phyloP scores from a whole-genome alignment of 2,113 vertebrate species.

The Pteronura brasiliensis region DNA sequence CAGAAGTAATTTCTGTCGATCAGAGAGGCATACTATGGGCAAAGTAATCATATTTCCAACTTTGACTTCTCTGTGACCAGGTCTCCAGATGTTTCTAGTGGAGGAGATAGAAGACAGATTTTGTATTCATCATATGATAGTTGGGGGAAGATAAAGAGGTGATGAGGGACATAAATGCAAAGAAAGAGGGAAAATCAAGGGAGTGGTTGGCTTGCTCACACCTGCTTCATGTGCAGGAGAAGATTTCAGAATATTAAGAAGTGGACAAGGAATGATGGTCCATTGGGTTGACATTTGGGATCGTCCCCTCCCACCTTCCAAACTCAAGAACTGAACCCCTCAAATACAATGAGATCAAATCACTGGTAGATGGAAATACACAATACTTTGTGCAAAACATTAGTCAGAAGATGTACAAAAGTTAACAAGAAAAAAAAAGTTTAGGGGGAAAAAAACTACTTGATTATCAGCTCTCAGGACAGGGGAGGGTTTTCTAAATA shows the following conservation, averaged over 20 bases:
- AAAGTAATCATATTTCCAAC: not conserved
- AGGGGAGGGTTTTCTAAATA: not conserved
- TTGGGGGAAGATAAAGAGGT: not conserved
- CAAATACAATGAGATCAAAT: not conserved
- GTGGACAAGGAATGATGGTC: not conserved
- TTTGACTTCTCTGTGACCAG: not conserved
- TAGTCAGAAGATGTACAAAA: not conserved
- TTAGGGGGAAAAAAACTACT: not conserved
- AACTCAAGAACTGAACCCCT: not conserved
- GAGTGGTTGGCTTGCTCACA: not conserved
- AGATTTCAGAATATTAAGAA: not conserved
- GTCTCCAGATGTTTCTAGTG: not conserved
- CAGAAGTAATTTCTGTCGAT: slow-evolving; percentile 38
- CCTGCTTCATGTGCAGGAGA: not conserved
- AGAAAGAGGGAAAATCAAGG: not conserved
- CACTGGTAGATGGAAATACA: not conserved
- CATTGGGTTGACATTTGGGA: not conserved
- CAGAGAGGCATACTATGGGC: not conserved
- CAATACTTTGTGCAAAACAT: not conserved
- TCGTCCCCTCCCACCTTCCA: not conserved
- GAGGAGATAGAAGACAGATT: not conserved
- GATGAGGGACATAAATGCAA: not conserved
- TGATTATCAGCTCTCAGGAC: not conserved
- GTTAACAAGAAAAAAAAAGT: not conserved
- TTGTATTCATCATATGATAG: not conserved